These are phyloP conservation scores for Pilophorus perplexus DNA, from an alignment of 2,888 invertebrate genomes.

Conservation along the genomic window DNA sequence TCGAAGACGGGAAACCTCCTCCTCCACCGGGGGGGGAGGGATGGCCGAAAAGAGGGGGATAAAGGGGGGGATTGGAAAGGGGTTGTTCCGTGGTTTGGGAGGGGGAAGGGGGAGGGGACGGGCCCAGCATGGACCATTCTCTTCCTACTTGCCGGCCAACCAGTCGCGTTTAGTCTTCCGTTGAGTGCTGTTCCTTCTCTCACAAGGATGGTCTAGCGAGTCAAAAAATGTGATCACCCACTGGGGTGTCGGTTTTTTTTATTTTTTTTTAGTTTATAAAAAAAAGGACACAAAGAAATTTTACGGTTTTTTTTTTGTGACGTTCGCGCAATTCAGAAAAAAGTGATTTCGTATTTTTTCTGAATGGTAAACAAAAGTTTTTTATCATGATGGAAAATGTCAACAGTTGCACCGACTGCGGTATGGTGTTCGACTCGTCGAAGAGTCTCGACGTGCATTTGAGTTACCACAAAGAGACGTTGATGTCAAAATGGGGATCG, in stretches of 20 bases:
- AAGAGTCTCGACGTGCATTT: conserved; percentile 75
- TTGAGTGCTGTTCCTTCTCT: background rate
- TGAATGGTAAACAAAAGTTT: background rate
- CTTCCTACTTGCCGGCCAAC: conserved; percentile 15
- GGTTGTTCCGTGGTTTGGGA: too few species aligned
- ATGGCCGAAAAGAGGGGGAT: background rate
- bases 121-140: conserved; percentile 12
- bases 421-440: conserved; percentile 69
- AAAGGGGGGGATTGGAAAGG: background rate
- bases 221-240: conserved; percentile 15
- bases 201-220: conserved; percentile 9
- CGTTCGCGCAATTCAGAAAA: background rate
- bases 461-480: conserved; percentile 75
- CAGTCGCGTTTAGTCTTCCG: conserved; percentile 37
- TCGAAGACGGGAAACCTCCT: background rate
- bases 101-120: background rate
- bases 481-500: conserved; percentile 68
- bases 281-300: background rate
- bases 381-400: conserved; percentile 31
- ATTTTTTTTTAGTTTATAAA: conserved; percentile 24
- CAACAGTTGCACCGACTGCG: conserved; percentile 70
- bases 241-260: conserved; percentile 37
- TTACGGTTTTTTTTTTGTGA: background rate
- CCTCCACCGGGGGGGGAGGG: background rate
- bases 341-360: background rate